Conservation (phyloP, 2,797 vertebrate species). For the Coendou prehensilis region DNA sequence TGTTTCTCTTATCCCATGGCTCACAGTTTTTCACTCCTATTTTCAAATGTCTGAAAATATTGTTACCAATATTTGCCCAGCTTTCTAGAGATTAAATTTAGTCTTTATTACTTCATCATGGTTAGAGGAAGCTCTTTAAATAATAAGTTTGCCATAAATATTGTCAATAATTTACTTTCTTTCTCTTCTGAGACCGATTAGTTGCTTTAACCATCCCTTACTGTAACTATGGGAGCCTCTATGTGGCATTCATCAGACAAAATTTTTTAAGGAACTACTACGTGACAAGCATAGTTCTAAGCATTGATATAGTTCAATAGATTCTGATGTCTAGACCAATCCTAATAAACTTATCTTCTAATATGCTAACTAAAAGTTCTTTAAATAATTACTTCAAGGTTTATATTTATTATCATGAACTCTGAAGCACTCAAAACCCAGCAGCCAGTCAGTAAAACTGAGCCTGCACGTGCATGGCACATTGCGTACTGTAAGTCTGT, state of each 20-base stretch:
- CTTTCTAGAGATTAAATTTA: slow-evolving; percentile 2
- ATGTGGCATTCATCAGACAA: neutral
- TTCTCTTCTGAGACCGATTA: neutral
- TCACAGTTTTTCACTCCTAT: neutral
- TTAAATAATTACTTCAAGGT: neutral
- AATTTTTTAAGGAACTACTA: neutral
- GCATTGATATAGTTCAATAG: neutral
- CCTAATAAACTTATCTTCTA: neutral
- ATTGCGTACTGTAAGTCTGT: neutral
- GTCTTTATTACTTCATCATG: neutral
- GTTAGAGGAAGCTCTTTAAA: neutral
- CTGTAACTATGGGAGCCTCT: neutral
- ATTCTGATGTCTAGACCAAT: neutral
- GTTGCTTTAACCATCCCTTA: neutral
- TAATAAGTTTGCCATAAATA: neutral
- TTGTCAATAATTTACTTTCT: neutral
- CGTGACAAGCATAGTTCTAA: neutral
- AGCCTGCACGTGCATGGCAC: neutral
- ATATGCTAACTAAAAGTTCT: neutral
- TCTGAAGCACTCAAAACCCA: neutral
- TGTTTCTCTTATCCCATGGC: neutral
- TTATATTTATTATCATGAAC: neutral
- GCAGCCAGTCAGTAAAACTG: neutral
- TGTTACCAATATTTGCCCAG: neutral
- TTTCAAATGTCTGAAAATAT: neutral